Evolutionary conservation across 2,113 vertebrate genomes (phyloP).

Genomic region (Nothocercus nigrocapillus): DNA sequence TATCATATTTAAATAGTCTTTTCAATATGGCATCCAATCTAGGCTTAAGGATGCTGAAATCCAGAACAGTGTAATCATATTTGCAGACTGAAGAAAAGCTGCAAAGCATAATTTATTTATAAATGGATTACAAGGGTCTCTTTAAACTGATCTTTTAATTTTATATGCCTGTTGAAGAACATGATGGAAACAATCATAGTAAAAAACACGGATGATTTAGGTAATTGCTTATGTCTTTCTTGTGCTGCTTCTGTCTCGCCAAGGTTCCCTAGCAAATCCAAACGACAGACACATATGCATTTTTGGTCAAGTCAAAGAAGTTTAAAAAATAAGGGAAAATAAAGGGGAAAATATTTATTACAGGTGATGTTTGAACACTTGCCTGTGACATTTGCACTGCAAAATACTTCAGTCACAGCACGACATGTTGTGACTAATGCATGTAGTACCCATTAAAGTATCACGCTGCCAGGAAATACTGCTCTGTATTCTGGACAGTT

Average conservation of each 20-base stretch:
- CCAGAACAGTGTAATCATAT: background rate
- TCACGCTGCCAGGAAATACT: background rate
- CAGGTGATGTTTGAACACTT: background rate
- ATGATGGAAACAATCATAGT: background rate
- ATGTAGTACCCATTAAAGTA: background rate
- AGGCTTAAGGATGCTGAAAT: conserved; percentile 14
- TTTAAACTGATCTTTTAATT: conserved; percentile 40
- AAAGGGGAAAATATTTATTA: background rate
- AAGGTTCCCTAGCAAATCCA: background rate
- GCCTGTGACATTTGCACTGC: background rate
- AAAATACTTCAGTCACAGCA: background rate
- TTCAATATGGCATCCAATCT: background rate
- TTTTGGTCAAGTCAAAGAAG: background rate
- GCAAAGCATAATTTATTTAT: conserved; percentile 49
- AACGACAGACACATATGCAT: background rate
- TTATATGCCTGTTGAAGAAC: background rate
- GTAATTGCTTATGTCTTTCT: background rate
- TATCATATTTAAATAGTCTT: background rate
- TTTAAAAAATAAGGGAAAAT: background rate
- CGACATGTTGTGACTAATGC: background rate
- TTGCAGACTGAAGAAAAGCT: background rate
- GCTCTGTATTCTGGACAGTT: background rate
- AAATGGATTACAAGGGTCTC: conserved; percentile 42
- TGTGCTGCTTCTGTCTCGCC: background rate
- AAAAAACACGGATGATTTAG: conserved; percentile 7